Base-by-base conservation (phyloP, 2,797 vertebrate species). In the Leptodactylus fallax region DNA sequence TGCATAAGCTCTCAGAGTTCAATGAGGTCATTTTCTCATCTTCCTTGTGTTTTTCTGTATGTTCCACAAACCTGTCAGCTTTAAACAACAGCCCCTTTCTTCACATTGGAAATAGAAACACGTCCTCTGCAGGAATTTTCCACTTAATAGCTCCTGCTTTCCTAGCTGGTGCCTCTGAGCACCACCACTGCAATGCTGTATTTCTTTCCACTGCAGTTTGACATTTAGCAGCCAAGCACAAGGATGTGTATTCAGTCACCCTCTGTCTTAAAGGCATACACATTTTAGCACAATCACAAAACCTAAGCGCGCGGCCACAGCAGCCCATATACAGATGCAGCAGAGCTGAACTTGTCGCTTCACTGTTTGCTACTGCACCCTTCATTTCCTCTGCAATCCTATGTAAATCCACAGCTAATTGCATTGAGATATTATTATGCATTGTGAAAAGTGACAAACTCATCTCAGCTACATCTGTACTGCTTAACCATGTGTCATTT, bases 71-170 rank as follows among this genome's bases (percentile, higher is more conserved):
- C 91, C 93, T 92, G 91, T 93, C 92, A 94, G 94, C 91, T 92
- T 93, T 92, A 93, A 95, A 95, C 94, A 96, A 94, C 95, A 94
- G 93, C 90, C 93, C 93, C 94, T 95, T 96, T 96, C 95, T 95
- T 95, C 92, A 0, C 93, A 92, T 93, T 95, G 95, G 94, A 94
- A 94, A 94, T 94, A 94, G 94, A 94, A 95, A 95, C 93, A 93
- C 91, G 92, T 95, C 94, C 94, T 94, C 93, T 93, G 93, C 94
- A 95, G 95, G 94, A 95, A 96, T 96, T 96, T 96, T 96, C 95
- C 95, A 95, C 94, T 95, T 93, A 93, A 93, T 94, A 92, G 92
- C 91, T 92, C 91, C 91, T 86, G 90, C 93, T 94, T 93, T 94
- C 94, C 95, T 91, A 90, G 92, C 91, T 83, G 92, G 94, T 94